A percentile compares a stretch with the other conserved stretches of the same genome.
Conservation (phyloP, 2,888 invertebrate genomes). For the Xestia xanthographa region DNA sequence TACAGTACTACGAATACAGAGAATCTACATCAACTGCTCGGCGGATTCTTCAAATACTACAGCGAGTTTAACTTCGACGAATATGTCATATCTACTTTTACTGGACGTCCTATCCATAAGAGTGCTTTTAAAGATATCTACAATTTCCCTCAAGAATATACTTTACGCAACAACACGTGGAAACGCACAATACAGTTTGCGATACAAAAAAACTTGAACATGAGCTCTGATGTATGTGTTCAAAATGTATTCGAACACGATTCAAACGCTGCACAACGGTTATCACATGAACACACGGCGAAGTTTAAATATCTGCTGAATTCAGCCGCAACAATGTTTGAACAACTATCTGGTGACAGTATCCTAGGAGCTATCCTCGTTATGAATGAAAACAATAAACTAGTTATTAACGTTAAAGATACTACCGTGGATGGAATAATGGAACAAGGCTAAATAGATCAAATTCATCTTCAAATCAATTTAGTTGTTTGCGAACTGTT, state of each 20-base stretch:
- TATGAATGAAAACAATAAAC: not conserved
- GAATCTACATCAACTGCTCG: conserved; percentile 52
- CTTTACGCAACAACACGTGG: conserved; percentile 18
- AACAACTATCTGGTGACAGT: conserved; percentile 21
- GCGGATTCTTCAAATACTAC: conserved; percentile 64
- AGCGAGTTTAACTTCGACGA: conserved; percentile 8
- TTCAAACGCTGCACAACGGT: not conserved
- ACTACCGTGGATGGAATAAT: no score
- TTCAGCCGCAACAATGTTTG: conserved; percentile 19
- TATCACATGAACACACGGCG: not conserved
- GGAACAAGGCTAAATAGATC: not conserved
- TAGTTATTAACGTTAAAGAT: no score
- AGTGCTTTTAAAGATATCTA: conserved; percentile 15
- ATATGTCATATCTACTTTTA: conserved; percentile 61
- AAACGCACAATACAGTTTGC: not conserved
- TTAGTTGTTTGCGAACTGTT: no score
- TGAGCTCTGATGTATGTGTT: conserved; percentile 21
- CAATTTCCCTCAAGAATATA: conserved; percentile 45
- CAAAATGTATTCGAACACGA: conserved; percentile 40
- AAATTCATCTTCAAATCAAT: not conserved
- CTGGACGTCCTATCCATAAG: conserved; percentile 21
- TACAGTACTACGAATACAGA: conserved; percentile 13
- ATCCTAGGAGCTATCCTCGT: conserved; percentile 32
- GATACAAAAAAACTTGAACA: not conserved
- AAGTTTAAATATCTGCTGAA: conserved; percentile 28